Evolutionary conservation across 1,140 invertebrate species (phyloP).

Genomic region (Cydia fagiglandana): DNA sequence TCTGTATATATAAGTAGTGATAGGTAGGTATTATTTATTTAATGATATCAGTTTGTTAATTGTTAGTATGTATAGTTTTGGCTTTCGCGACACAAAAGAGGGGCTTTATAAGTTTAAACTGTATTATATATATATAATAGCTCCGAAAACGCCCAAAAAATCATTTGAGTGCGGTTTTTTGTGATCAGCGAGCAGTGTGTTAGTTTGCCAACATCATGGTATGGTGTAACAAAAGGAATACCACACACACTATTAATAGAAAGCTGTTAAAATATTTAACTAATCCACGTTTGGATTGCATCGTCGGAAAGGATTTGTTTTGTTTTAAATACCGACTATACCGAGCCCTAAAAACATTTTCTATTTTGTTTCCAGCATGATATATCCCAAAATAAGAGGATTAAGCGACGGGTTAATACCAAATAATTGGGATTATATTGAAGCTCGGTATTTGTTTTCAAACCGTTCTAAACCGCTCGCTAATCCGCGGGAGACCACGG

Average conservation of each 20-base stretch:
- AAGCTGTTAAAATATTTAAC: neutral
- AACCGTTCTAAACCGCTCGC: neutral
- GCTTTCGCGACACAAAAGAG: too few relatives aligned
- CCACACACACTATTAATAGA: neutral
- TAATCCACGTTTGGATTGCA: neutral
- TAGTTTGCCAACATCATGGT: neutral
- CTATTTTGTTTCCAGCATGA: slow-evolving; percentile 7
- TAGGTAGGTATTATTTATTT: too few relatives aligned
- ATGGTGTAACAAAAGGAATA: neutral
- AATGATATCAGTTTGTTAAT: too few relatives aligned
- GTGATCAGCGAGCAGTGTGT: too few relatives aligned
- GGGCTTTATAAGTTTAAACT: too few relatives aligned
- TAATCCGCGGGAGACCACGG: slow-evolving; percentile 2
- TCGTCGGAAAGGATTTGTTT: neutral
- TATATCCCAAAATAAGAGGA: slow-evolving; percentile 31
- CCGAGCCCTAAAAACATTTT: slow-evolving; percentile 1
- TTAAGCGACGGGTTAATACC: slow-evolving; percentile 22
- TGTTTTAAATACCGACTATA: slow-evolving; percentile 2
- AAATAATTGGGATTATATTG: slow-evolving; percentile 25
- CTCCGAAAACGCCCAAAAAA: too few relatives aligned
- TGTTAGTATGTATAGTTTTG: too few relatives aligned
- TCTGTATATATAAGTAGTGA: too few relatives aligned
- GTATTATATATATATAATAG: too few relatives aligned
- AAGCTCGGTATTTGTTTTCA: slow-evolving; percentile 10
- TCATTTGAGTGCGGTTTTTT: too few relatives aligned